Conservation (phyloP, 2,888 invertebrate genomes). For the Achlya flavicornis region DNA sequence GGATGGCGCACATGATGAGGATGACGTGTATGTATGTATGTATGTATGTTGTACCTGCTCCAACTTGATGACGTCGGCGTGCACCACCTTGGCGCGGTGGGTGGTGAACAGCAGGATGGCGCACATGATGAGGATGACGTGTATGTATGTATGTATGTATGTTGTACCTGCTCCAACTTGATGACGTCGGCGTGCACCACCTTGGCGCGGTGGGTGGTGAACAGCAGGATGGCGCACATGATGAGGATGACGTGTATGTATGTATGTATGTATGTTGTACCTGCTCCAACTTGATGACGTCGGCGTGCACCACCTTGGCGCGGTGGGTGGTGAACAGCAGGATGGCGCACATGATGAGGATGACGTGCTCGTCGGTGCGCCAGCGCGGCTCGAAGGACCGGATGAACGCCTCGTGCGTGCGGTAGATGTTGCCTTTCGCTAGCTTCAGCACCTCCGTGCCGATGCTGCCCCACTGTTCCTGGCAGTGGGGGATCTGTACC, state of each 20-base stretch:
- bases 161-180: too few relatives aligned
- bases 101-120: too few relatives aligned
- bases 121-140: too few relatives aligned
- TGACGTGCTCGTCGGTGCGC: constrained; percentile 94
- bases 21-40: too few relatives aligned
- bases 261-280: constrained; percentile 66
- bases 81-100: too few relatives aligned
- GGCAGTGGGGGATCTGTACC: constrained; percentile 89
- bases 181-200: too few relatives aligned
- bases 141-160: too few relatives aligned
- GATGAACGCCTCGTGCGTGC: constrained; percentile 92
- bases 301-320: constrained; percentile 90
- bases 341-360: constrained; percentile 95
- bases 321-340: constrained; percentile 94
- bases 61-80: too few relatives aligned
- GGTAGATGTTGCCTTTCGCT: constrained; percentile 94
- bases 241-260: too few relatives aligned
- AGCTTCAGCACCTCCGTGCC: constrained; percentile 95
- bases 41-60: too few relatives aligned
- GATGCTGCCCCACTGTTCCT: constrained; percentile 90
- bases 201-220: too few relatives aligned
- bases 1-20: constrained; percentile 87
- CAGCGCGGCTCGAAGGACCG: constrained; percentile 93
- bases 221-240: too few relatives aligned
- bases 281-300: constrained; percentile 94